Base-by-base conservation (phyloP, 2,113 vertebrate species). In the Centropristis striata region DNA sequence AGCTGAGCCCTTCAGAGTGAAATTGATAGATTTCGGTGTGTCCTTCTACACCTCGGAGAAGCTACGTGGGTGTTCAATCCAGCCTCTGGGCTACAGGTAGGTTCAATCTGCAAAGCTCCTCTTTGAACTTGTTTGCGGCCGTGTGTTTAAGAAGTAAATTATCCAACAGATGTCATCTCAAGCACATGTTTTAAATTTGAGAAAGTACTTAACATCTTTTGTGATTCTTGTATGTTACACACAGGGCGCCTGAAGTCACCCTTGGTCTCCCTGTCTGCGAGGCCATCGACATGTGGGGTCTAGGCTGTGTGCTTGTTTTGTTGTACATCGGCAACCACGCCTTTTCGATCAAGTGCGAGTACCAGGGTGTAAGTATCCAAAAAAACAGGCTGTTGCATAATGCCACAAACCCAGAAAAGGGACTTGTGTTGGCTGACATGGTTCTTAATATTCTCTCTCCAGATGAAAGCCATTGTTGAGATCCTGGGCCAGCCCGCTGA, bases 161-260 rank as follows among this genome's bases (percentile, higher is more conserved):
- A 46, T 47, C 16, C 16, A 28, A 9, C 15, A 64, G 23, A n/a
- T 18, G 9, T 28, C 9, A n/a, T 14, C 25, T 23, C 15, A 8
- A 36, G 20, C 9, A 12, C 13, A 36, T 7, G 4, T 21, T 20
- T 12, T 57, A 7, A 55, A 5, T 55, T 36, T 44, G 20, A 32
- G 0, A n/a, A 16, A 20, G 8, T 28, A 20, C 5, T 39, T 27
- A 50, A 41, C 5, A 21, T 23, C 2, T 21, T 8, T 21, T 9
- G 13, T 23, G 27, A 44, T 23, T 25, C 36, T 41, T 61, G 13
- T 61, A 10, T 2, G 5, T 5, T 5, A 4, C 11, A 20, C 23
- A 50, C 36, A 71, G 57, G 47, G 77, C 76, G 20, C 76, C 27
- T 4, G 77, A 80, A 41, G 76, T 79, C 51, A 13, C 4, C 65